Evolutionary conservation across 2,797 vertebrate species (phyloP).

Genomic region (Anolis apletophallus): DNA sequence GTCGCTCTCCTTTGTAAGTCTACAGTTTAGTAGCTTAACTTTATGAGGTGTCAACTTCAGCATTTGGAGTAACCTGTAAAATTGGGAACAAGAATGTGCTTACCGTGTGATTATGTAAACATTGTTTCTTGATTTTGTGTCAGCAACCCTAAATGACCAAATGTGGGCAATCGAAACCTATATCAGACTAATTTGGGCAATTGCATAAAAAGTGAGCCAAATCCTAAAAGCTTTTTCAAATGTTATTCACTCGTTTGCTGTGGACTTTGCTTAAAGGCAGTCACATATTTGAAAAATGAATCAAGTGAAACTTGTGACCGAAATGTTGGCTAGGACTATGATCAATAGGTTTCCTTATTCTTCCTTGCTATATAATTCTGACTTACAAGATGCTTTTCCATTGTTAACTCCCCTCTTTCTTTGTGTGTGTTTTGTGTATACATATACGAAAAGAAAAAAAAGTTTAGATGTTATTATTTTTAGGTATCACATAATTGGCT

Average conservation of each 20-base stretch:
- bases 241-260: not conserved
- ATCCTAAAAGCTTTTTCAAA: not conserved
- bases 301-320: not conserved
- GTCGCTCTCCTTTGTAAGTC: not conserved
- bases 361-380: not conserved
- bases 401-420: not conserved
- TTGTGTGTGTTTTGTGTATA: not conserved
- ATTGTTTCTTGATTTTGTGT: not conserved
- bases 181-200: not conserved
- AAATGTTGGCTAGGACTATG: not conserved
- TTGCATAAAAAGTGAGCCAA: not conserved
- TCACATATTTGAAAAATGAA: slow-evolving; percentile 21
- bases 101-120: not conserved
- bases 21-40: not conserved
- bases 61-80: not conserved
- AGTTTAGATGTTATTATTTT: not conserved
- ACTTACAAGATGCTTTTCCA: not conserved
- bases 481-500: not conserved
- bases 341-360: slow-evolving; percentile 20
- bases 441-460: not conserved
- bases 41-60: not conserved
- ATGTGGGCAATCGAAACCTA: not conserved
- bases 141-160: not conserved
- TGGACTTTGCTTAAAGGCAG: not conserved
- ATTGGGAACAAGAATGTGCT: not conserved